Evolutionary conservation across 2,113 vertebrate species (phyloP).

Genomic region (Lutjanus erythropterus): DNA sequence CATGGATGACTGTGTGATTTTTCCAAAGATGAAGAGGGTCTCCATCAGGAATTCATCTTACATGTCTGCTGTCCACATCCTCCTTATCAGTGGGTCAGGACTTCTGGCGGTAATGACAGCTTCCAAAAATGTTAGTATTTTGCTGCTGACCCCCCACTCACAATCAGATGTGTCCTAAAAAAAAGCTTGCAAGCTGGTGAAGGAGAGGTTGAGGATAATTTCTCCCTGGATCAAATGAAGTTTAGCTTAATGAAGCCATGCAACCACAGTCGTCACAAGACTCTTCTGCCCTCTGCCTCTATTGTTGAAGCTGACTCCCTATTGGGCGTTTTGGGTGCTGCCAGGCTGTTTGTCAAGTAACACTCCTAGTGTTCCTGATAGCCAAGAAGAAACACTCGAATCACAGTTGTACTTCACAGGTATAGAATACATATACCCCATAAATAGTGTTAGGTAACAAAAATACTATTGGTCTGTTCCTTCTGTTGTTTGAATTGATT

Average conservation of each 20-base stretch:
- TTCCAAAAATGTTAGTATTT: too few relatives aligned
- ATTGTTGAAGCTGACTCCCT: too few relatives aligned
- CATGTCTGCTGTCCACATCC: too few relatives aligned
- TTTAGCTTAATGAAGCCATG: neutral
- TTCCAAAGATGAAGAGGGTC: too few relatives aligned
- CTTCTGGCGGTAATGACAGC: too few relatives aligned
- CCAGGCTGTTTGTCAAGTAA: too few relatives aligned
- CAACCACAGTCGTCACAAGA: neutral
- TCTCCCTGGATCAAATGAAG: neutral
- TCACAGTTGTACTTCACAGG: neutral
- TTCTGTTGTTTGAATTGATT: slow-evolving; percentile 4
- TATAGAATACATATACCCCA: slow-evolving; percentile 2
- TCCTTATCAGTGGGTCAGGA: too few relatives aligned
- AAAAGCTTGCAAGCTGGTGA: neutral
- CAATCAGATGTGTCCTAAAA: neutral
- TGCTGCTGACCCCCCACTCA: slow-evolving; percentile 1
- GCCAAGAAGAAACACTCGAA: too few relatives aligned
- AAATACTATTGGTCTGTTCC: neutral
- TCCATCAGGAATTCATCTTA: too few relatives aligned
- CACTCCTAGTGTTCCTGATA: too few relatives aligned
- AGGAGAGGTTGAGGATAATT: neutral
- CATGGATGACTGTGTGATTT: too few relatives aligned
- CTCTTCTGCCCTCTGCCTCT: neutral
- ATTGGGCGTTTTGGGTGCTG: too few relatives aligned
- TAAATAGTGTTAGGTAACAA: slow-evolving; percentile 15